A percentile compares a stretch with the other conserved stretches of the same genome.
phyloP scores from a whole-genome alignment of 2,888 invertebrate species.

The Calameuta idolon region DNA sequence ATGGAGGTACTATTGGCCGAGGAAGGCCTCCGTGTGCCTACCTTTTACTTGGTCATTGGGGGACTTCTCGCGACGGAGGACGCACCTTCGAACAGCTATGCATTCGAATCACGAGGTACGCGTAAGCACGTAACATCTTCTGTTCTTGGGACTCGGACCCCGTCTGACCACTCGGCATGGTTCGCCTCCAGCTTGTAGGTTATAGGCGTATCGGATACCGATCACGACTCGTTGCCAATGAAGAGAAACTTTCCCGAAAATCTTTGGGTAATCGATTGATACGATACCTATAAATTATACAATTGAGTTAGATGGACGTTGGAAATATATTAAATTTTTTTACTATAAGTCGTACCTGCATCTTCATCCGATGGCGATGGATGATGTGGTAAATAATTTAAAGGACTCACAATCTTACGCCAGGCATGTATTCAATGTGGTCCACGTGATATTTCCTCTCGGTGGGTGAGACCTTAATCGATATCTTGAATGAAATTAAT shows the following conservation, averaged over 20 bases:
- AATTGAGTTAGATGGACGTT: neutral
- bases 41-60: slow-evolving; percentile 7
- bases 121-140: slow-evolving; percentile 65
- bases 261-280: neutral
- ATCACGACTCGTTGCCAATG: neutral
- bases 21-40: slow-evolving; percentile 11
- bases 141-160: slow-evolving; percentile 59
- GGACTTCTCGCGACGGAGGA: slow-evolving; percentile 13
- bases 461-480: neutral
- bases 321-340: neutral
- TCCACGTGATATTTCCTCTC: neutral
- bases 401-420: neutral
- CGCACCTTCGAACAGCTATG: slow-evolving; percentile 9
- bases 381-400: neutral
- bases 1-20: slow-evolving; percentile 28
- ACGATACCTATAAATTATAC: neutral
- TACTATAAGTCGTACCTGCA: neutral
- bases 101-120: slow-evolving; percentile 50
- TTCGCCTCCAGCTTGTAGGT: slow-evolving; percentile 3
- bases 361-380: neutral
- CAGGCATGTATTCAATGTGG: neutral
- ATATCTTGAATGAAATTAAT: slow-evolving; percentile 1
- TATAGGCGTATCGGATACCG: slow-evolving; percentile 1
- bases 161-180: slow-evolving; percentile 7
- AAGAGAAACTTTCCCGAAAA: neutral